These are phyloP conservation scores for Meloidogyne hapla DNA, from an alignment of 1,140 invertebrate genomes.

Conservation along the genomic window DNA sequence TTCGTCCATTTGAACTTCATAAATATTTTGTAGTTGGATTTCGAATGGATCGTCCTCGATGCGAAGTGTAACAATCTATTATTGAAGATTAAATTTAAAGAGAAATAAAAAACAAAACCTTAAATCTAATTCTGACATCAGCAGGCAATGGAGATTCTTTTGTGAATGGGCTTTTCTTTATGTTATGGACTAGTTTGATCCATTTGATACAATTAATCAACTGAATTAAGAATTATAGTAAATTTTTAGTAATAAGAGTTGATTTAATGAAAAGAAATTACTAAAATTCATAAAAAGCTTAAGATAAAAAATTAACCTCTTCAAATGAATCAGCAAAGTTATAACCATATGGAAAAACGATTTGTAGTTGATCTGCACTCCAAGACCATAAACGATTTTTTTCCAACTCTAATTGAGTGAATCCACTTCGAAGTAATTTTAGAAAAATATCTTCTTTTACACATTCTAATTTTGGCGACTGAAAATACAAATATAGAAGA, in stretches of 20 bases:
- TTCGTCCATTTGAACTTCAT: constrained; percentile 90
- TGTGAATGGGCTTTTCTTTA: constrained; percentile 73
- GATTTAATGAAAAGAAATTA: no score
- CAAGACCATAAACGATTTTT: constrained; percentile 67
- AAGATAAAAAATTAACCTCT: constrained; percentile 70
- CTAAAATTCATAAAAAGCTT: not conserved
- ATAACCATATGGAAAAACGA: constrained; percentile 86
- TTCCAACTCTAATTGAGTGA: constrained; percentile 37
- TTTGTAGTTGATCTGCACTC: constrained; percentile 73
- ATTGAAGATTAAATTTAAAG: constrained; percentile 30
- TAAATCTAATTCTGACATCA: constrained; percentile 78
- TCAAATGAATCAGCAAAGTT: constrained; percentile 89
- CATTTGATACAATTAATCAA: constrained; percentile 82
- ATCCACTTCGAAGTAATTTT: constrained; percentile 40
- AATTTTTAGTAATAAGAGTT: no score
- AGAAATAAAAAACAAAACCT: constrained; percentile 66
- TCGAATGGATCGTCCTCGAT: constrained; percentile 97
- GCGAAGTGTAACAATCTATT: constrained; percentile 76
- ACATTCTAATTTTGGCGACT: constrained; percentile 37
- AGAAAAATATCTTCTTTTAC: constrained; percentile 39
- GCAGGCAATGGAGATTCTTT: constrained; percentile 74
- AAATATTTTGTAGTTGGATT: constrained; percentile 90
- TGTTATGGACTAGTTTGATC: constrained; percentile 78
- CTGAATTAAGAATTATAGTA: no score
- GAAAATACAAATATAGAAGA: not conserved